Evolutionary conservation across 1,140 invertebrate species (phyloP).

Genomic region (Chironomus tepperi): DNA sequence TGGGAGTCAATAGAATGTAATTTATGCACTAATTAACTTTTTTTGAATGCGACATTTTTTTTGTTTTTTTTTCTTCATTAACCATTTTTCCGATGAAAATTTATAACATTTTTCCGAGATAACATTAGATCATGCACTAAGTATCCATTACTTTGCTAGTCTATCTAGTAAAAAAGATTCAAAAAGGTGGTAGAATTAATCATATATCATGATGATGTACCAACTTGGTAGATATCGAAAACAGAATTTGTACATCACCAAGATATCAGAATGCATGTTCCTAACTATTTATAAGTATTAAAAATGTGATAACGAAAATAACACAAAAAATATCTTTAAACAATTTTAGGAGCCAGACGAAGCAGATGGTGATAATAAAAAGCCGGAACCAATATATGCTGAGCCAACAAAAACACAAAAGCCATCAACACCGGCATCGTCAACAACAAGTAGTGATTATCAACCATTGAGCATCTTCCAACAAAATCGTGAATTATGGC

Average conservation of each 20-base stretch:
- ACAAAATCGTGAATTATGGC: slow-evolving; percentile 51
- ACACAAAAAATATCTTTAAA: no score
- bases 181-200: no score
- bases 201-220: no score
- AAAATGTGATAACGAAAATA: no score
- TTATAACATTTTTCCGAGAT: no score
- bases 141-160: background rate
- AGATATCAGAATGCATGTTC: no score
- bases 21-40: background rate
- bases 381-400: slow-evolving; percentile 26
- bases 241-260: no score
- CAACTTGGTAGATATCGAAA: no score
- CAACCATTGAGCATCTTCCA: slow-evolving; percentile 21
- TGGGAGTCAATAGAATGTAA: background rate
- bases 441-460: slow-evolving; percentile 33
- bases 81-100: slow-evolving; percentile 7
- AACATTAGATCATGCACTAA: no score
- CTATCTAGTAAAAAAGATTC: background rate
- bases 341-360: slow-evolving; percentile 1
- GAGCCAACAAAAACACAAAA: slow-evolving; percentile 29
- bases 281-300: no score
- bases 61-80: slow-evolving; percentile 23
- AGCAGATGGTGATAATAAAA: slow-evolving; percentile 19
- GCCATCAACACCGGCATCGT: slow-evolving; percentile 33
- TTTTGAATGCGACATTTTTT: background rate